Conservation (phyloP, 2,113 vertebrate genomes). For the Herpailurus yagouaroundi region DNA sequence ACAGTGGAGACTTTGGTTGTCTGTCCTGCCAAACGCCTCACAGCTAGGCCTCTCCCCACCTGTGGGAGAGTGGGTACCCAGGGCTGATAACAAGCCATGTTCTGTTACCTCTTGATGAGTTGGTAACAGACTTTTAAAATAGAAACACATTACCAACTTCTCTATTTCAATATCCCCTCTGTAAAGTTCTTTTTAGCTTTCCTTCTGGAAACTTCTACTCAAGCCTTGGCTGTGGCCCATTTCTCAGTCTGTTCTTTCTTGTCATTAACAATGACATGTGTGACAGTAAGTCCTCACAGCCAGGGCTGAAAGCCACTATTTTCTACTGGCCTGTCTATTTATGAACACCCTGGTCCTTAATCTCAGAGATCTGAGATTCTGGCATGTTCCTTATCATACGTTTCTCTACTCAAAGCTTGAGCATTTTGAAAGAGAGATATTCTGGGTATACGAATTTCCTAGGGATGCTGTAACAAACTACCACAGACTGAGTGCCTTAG, state of each 20-base stretch:
- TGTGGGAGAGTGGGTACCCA: too few relatives aligned
- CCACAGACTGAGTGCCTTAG: not conserved
- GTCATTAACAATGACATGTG: not conserved
- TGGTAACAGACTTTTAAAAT: not conserved
- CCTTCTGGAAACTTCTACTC: not conserved
- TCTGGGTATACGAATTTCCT: not conserved
- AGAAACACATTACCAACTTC: not conserved
- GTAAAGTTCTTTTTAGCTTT: not conserved
- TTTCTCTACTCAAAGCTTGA: not conserved
- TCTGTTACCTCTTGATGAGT: not conserved
- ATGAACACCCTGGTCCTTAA: not conserved
- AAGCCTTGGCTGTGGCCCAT: not conserved
- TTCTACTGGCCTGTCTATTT: not conserved
- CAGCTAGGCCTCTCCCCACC: not conserved
- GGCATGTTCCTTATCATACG: not conserved
- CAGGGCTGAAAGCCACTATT: not conserved
- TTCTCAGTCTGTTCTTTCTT: not conserved
- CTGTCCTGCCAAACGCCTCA: not conserved
- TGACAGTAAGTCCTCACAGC: too few relatives aligned
- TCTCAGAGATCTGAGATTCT: not conserved
- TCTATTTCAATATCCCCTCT: not conserved
- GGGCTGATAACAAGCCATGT: not conserved
- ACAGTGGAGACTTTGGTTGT: accelerated
- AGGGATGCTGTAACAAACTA: not conserved
- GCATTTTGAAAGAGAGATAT: not conserved